Base-by-base conservation (phyloP, 1,140 invertebrate genomes). In the Drosophila nannoptera region DNA sequence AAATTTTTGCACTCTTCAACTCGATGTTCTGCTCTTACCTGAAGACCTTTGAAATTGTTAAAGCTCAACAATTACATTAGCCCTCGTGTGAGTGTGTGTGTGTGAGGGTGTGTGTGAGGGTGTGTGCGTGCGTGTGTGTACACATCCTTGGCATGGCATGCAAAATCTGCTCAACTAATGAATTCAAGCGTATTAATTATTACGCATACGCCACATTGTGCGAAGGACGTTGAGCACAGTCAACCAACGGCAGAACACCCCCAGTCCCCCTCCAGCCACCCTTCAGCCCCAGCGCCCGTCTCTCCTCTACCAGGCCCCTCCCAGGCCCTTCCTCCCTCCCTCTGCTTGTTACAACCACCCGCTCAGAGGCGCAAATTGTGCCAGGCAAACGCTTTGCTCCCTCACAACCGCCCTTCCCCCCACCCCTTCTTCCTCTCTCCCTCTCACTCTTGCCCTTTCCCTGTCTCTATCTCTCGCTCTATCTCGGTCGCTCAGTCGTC, bases 111-210 rank as follows among this genome's bases (percentile, higher is more conserved):
- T n/a, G n/a, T n/a, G n/a, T n/a, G n/a, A n/a, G n/a, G n/a, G n/a
- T n/a, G n/a, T 45, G 22, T 52, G 32, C 38, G 38, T 55, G 43
- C 42, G 55, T 54, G 43, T 67, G 36, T 68, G 45, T 69, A 66
- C 59, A 50, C 35, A 67, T 68, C 64, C 81, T 81, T 66, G 81
- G 72, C 66, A 46, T 78, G 75, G 64, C 75, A 84, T 84, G 78
- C 72, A 86, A 80, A 84, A 84, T 84, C 81, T 77, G 80, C 80
- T 77, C 76, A 84, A 86, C 81, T 84, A 87, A 86, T 86, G 81
- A 84, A 84, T 86, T 86, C 81, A 84, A 87, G 81, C 81, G 81
- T 86, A 84, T 84, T 86, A 86, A 84, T 86, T 84, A 84, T 84
- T 84, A 84, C 81, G 81, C 81, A 84, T 86, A 84, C 81, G 81